A percentile compares a stretch with the other conserved stretches of the same genome.
These are phyloP conservation scores for Mimachlamys varia DNA, from an alignment of 2,888 invertebrate species.

Conservation along the genomic window DNA sequence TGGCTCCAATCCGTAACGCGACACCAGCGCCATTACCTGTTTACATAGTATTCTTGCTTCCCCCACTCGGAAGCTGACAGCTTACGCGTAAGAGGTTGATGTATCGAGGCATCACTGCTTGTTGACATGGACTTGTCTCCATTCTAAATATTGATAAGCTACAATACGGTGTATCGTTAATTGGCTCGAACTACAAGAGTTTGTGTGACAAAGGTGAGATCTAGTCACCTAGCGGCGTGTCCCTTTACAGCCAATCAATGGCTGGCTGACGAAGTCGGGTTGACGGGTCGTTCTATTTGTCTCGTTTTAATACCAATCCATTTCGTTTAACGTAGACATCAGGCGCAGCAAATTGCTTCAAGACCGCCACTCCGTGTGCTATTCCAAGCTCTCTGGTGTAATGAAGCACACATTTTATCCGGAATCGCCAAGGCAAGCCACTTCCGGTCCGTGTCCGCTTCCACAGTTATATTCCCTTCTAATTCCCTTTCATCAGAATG, in stretches of 20 bases:
- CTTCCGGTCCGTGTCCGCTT: constrained; percentile 37
- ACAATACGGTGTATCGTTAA: not conserved
- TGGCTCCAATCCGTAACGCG: not conserved
- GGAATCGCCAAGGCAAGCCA: constrained; percentile 19
- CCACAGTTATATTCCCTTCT: constrained; percentile 37
- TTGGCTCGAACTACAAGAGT: constrained; percentile 10
- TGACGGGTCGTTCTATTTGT: constrained; percentile 9
- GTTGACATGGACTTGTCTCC: constrained; percentile 14
- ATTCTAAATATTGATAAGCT: constrained; percentile 29
- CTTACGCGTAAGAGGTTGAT: constrained; percentile 15
- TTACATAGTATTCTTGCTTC: not conserved
- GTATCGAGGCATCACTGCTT: constrained; percentile 6
- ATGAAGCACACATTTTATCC: constrained; percentile 39
- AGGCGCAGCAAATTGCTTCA: constrained; percentile 37
- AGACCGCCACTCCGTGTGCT: constrained; percentile 38
- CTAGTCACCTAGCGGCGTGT: not conserved
- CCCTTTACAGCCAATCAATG: constrained; percentile 28
- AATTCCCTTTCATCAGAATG: constrained; percentile 22
- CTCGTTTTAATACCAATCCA: constrained; percentile 21
- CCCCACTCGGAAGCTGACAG: constrained; percentile 20
- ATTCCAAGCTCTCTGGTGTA: constrained; percentile 34
- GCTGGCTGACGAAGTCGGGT: not conserved
- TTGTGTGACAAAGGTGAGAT: constrained; percentile 18
- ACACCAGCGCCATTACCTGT: not conserved
- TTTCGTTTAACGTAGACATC: constrained; percentile 32